These are phyloP conservation scores for Erpobdella octoculata DNA, from an alignment of 2,888 invertebrate genomes.

Conservation along the genomic window DNA sequence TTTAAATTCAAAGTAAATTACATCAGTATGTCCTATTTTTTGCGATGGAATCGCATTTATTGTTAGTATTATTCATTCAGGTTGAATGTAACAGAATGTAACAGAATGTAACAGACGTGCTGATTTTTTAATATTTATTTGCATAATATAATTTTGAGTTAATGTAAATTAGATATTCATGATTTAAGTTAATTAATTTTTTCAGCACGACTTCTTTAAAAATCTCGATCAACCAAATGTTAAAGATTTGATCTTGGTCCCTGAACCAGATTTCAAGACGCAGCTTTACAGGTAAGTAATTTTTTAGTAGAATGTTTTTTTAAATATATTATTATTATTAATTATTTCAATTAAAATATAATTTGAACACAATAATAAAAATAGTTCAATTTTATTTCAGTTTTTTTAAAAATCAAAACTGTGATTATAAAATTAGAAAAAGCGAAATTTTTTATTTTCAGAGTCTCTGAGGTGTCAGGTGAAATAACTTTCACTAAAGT, in stretches of 20 bases:
- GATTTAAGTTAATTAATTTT: neutral
- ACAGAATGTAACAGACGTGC: too few relatives aligned
- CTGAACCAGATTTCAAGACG: neutral
- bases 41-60: too few relatives aligned
- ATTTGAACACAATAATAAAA: too few relatives aligned
- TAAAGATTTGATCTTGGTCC: neutral
- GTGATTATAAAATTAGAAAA: too few relatives aligned
- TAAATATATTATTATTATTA: neutral
- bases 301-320: too few relatives aligned
- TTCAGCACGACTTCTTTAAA: neutral
- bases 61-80: too few relatives aligned
- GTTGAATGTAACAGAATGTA: too few relatives aligned
- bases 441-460: conserved; percentile 7
- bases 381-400: too few relatives aligned
- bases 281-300: conserved; percentile 17
- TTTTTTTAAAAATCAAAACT: too few relatives aligned
- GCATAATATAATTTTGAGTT: neutral
- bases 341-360: neutral
- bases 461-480: conserved; percentile 41
- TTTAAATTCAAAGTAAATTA: too few relatives aligned
- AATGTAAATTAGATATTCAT: too few relatives aligned
- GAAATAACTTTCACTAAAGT: conserved; percentile 38
- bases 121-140: neutral
- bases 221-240: neutral
- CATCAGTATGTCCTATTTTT: too few relatives aligned